Percentiles rank a stretch among this genome's conserved stretches.
These are phyloP conservation scores for Harpegnathos saltator DNA, from an alignment of 1,140 invertebrate genomes.

Conservation along the genomic window DNA sequence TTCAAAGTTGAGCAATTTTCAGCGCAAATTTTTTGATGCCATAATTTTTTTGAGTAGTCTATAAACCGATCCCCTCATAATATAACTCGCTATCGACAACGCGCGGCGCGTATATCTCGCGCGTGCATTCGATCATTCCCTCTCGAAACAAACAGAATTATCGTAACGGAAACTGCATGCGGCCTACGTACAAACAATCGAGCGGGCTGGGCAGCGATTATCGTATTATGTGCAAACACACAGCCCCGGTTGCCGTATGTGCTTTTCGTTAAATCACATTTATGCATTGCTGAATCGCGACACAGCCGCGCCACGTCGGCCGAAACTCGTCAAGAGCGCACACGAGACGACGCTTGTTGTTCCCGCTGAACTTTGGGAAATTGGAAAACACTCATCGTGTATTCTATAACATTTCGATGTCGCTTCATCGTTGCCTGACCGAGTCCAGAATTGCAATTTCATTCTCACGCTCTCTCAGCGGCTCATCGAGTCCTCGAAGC, in stretches of 20 bases:
- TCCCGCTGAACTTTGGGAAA: not conserved
- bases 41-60: too few species aligned
- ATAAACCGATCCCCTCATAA: too few species aligned
- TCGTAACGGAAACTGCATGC: constrained; percentile 25
- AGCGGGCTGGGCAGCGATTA: constrained; percentile 30
- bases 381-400: too few species aligned
- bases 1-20: too few species aligned
- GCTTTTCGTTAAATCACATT: constrained; percentile 56
- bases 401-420: not conserved
- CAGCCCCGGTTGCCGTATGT: constrained; percentile 17
- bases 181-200: constrained; percentile 40
- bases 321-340: constrained; percentile 6
- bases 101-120: not conserved
- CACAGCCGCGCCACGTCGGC: not conserved
- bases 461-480: too few species aligned
- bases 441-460: too few species aligned
- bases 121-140: not conserved
- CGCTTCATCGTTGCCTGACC: too few species aligned
- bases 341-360: too few species aligned
- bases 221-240: constrained; percentile 47
- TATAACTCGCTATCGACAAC: constrained; percentile 6
- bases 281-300: not conserved
- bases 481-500: too few species aligned
- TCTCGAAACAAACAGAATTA: constrained; percentile 4
- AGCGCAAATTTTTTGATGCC: too few species aligned